Percentiles rank a stretch among this genome's conserved stretches.
Evolutionary conservation across 2,113 vertebrate genomes (phyloP).

Genomic region (Brachyhypopomus gauderio): DNA sequence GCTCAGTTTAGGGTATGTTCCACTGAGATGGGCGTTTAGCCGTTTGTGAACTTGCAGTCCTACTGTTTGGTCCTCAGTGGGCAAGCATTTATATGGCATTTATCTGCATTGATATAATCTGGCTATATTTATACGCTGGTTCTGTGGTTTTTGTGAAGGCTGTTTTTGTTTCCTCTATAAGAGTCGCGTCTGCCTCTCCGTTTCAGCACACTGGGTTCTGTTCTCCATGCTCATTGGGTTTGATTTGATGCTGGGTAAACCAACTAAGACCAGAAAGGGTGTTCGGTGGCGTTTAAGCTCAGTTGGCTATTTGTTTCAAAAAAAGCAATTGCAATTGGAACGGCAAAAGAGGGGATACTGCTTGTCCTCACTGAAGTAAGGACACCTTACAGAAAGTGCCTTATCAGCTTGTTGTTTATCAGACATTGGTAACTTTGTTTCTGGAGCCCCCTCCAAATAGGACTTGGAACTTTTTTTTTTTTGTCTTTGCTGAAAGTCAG

Average conservation of each 20-base stretch:
- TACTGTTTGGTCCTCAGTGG: slow-evolving; percentile 59
- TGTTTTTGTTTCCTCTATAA: not conserved
- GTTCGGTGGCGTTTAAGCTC: not conserved
- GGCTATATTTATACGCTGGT: slow-evolving; percentile 39
- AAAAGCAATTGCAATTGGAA: not conserved
- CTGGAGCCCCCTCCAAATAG: not conserved
- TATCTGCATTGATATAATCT: slow-evolving; percentile 25
- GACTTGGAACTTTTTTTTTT: not conserved
- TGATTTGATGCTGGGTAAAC: slow-evolving; percentile 18
- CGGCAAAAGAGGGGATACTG: not conserved
- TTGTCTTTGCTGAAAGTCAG: not conserved
- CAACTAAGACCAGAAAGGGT: slow-evolving; percentile 15
- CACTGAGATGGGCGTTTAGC: not conserved
- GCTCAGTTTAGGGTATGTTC: not conserved
- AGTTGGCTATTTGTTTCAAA: slow-evolving; percentile 27
- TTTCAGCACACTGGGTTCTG: not conserved
- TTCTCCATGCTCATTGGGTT: slow-evolving; percentile 9
- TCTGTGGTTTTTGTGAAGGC: not conserved
- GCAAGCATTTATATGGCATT: slow-evolving; percentile 58
- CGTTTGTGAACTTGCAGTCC: slow-evolving; percentile 59
- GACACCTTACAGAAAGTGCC: slow-evolving; percentile 50
- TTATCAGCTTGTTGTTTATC: slow-evolving; percentile 45
- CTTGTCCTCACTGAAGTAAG: slow-evolving; percentile 30
- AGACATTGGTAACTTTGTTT: slow-evolving; percentile 39
- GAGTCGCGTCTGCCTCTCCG: not conserved